These are phyloP conservation scores for Babylonia areolata DNA, from an alignment of 1,140 invertebrate species.

Conservation along the genomic window DNA sequence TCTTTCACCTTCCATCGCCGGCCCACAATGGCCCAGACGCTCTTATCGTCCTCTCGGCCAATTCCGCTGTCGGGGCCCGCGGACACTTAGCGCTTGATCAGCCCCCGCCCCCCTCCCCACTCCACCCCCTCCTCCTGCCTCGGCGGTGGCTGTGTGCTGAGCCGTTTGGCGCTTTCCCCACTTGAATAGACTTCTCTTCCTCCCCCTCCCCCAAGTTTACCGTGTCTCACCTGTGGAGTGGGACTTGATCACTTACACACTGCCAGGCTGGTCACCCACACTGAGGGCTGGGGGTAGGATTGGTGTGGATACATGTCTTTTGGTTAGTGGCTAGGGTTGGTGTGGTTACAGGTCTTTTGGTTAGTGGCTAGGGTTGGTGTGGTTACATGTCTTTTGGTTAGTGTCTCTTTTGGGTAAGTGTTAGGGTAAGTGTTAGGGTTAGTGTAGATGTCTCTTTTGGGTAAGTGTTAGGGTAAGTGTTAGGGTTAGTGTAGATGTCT, in stretches of 20 bases:
- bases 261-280: not conserved
- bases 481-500: too few relatives aligned
- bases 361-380: too few relatives aligned
- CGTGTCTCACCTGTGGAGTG: not conserved
- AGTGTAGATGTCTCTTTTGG: too few relatives aligned
- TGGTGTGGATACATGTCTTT: too few relatives aligned
- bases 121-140: not conserved
- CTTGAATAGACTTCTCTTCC: constrained; percentile 24
- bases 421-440: too few relatives aligned
- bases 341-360: too few relatives aligned
- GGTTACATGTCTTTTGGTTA: too few relatives aligned
- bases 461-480: too few relatives aligned
- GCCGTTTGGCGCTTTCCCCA: constrained; percentile 18
- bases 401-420: too few relatives aligned
- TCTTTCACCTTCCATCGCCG: constrained; percentile 31
- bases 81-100: constrained; percentile 26
- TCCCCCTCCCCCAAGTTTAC: constrained; percentile 2
- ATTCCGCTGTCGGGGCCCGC: constrained; percentile 24
- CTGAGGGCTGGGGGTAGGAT: not conserved
- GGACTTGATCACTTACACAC: not conserved
- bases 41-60: constrained; percentile 25
- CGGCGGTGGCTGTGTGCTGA: not conserved
- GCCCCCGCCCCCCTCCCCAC: not conserved
- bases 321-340: too few relatives aligned
- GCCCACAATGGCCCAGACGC: constrained; percentile 31